phyloP scores from a whole-genome alignment of 2,888 invertebrate species.

The Halictus ligatus region DNA sequence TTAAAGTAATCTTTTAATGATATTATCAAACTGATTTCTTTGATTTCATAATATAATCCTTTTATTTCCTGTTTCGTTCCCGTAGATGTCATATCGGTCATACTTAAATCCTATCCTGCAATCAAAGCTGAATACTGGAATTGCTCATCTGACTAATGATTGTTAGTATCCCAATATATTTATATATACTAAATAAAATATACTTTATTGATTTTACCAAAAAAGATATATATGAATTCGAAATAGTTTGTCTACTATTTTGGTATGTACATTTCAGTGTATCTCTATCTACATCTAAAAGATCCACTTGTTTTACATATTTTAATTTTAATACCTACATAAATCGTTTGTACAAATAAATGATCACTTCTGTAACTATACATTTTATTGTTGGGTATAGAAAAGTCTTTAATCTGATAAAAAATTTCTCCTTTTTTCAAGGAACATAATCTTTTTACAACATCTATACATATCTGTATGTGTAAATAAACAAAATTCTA shows the following conservation, averaged over 20 bases:
- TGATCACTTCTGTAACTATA: slow-evolving; percentile 17
- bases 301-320: not conserved
- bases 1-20: not conserved
- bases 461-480: slow-evolving; percentile 28
- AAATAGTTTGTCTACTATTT: slow-evolving; percentile 27
- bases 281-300: slow-evolving; percentile 18
- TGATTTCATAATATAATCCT: slow-evolving; percentile 38
- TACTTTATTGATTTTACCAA: slow-evolving; percentile 36
- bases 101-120: slow-evolving; percentile 58
- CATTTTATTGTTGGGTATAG: slow-evolving; percentile 25
- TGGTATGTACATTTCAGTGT: slow-evolving; percentile 23
- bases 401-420: slow-evolving; percentile 26
- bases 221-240: slow-evolving; percentile 17
- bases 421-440: slow-evolving; percentile 23
- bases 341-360: slow-evolving; percentile 38
- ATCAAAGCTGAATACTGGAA: slow-evolving; percentile 55
- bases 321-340: slow-evolving; percentile 16
- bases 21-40: slow-evolving; percentile 30
- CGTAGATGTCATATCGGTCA: not conserved
- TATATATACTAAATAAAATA: slow-evolving; percentile 27
- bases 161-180: slow-evolving; percentile 51
- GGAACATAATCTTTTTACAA: slow-evolving; percentile 14
- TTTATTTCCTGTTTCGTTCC: slow-evolving; percentile 2
- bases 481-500: slow-evolving; percentile 57
- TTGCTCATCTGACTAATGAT: slow-evolving; percentile 65